phyloP scores from a whole-genome alignment of 2,797 vertebrate species.

The Acanthurus lineatus region DNA sequence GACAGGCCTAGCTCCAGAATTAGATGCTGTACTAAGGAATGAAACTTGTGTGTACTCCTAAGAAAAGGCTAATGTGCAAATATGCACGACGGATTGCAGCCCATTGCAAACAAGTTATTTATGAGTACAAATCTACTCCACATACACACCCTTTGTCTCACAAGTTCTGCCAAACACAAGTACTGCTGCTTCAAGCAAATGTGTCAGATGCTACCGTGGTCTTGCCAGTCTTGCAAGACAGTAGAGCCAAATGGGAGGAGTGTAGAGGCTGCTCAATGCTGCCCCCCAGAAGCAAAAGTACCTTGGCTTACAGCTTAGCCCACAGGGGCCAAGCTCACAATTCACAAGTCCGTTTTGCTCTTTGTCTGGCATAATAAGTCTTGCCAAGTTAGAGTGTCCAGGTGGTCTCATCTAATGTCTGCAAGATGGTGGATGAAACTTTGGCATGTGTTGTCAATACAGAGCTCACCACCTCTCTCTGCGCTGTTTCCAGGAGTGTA shows the following conservation, averaged over 20 bases:
- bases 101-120: background rate
- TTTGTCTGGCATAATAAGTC: no score
- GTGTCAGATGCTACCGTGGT: background rate
- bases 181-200: constrained; percentile 1
- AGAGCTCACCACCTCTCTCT: background rate
- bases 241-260: background rate
- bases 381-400: background rate
- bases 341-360: no score
- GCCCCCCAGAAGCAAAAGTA: background rate
- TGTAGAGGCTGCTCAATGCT: background rate
- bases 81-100: background rate
- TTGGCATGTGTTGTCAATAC: constrained; percentile 1
- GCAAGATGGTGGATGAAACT: constrained; percentile 12
- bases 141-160: background rate
- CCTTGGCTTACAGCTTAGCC: background rate
- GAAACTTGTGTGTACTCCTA: background rate
- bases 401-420: constrained; percentile 18
- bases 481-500: background rate
- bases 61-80: background rate
- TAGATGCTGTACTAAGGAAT: background rate
- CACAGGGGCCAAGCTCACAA: no score
- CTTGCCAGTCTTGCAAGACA: background rate
- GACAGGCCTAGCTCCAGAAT: background rate
- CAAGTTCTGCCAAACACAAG: background rate
- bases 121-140: background rate